phyloP scores from a whole-genome alignment of 2,113 vertebrate genomes.

The Muntiacus reevesi region DNA sequence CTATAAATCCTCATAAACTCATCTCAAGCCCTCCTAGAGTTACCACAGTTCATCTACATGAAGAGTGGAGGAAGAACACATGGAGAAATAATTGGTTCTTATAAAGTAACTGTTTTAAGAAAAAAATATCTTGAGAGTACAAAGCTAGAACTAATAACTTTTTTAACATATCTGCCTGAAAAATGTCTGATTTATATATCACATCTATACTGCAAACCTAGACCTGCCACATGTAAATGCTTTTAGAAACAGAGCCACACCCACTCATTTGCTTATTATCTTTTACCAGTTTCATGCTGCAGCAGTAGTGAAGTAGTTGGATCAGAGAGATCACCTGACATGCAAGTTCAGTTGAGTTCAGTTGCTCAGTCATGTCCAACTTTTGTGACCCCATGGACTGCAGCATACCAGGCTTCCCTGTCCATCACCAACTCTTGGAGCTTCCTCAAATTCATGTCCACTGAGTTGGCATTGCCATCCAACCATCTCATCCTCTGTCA shows the following conservation, averaged over 20 bases:
- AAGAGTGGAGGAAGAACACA: not conserved
- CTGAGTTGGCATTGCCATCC: not conserved
- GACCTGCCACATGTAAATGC: not conserved
- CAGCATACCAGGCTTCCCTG: not conserved
- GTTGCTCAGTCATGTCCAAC: accelerated
- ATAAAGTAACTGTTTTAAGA: not conserved
- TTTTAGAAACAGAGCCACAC: not conserved
- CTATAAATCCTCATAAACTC: not conserved
- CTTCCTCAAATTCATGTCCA: not conserved
- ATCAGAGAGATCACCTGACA: not conserved
- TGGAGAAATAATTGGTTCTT: not conserved
- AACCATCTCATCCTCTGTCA: not conserved
- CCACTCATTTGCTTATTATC: not conserved
- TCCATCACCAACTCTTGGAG: not conserved
- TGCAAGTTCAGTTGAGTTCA: not conserved
- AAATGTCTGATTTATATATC: not conserved
- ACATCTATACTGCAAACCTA: not conserved
- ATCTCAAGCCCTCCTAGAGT: not conserved
- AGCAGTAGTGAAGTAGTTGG: not conserved
- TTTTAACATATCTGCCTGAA: not conserved
- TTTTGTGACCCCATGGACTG: not conserved
- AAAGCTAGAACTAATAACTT: not conserved
- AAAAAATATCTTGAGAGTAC: not conserved
- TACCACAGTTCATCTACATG: not conserved
- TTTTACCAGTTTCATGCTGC: not conserved